phyloP scores from a whole-genome alignment of 1,140 invertebrate species.

The Agraylea sexmaculata region DNA sequence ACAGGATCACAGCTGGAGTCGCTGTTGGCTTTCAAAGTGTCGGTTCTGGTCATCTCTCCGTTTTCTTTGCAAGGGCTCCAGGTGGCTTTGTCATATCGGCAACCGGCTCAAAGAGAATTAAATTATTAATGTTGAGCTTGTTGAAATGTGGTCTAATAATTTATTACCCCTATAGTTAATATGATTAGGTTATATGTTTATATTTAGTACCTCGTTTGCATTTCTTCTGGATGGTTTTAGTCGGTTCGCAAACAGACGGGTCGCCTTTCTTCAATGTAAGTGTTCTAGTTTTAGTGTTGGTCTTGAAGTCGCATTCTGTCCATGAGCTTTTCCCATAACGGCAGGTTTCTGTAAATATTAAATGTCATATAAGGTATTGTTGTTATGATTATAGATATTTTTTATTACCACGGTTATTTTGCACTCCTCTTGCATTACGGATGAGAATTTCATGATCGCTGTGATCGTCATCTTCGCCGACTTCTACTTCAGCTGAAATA shows the following conservation, averaged over 20 bases:
- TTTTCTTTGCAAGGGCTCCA: constrained; percentile 52
- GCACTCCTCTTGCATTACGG: constrained; percentile 47
- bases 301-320: constrained; percentile 74
- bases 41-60: constrained; percentile 49
- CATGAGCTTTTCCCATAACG: constrained; percentile 73
- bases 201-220: constrained; percentile 87
- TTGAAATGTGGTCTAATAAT: not conserved
- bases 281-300: constrained; percentile 65
- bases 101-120: constrained; percentile 37
- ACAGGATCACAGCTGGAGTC: constrained; percentile 53
- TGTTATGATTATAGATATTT: constrained; percentile 2
- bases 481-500: constrained; percentile 39
- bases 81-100: constrained; percentile 56
- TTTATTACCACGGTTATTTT: constrained; percentile 42
- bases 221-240: constrained; percentile 79
- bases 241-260: constrained; percentile 58
- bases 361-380: too few species aligned
- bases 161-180: too few species aligned
- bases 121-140: not conserved
- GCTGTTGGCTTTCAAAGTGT: constrained; percentile 53
- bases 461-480: constrained; percentile 48
- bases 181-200: too few species aligned
- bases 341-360: constrained; percentile 41
- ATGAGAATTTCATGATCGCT: constrained; percentile 52
- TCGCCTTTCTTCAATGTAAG: constrained; percentile 76